Percentiles rank a stretch among this genome's conserved stretches.
phyloP scores from a whole-genome alignment of 1,140 invertebrate species.

The Drosophila pachea region DNA sequence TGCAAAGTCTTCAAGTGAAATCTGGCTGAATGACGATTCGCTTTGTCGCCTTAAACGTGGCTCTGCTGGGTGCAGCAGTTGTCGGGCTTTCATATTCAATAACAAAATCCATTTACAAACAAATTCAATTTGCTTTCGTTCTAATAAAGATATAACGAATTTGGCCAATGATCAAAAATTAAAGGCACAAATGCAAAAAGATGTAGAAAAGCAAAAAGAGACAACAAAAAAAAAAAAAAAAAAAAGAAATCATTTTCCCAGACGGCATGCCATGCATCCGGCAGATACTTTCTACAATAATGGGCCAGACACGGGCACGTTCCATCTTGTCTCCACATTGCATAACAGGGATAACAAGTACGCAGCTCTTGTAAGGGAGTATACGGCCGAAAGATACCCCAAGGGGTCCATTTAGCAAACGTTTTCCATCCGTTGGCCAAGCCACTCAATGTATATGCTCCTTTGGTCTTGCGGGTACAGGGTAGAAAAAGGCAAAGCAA shows the following conservation, averaged over 20 bases:
- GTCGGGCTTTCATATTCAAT: slow-evolving; percentile 3
- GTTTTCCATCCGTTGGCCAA: too few species aligned
- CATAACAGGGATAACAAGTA: slow-evolving; percentile 38
- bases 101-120: slow-evolving; percentile 8
- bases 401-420: background rate
- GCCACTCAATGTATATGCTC: too few species aligned
- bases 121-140: slow-evolving; percentile 70
- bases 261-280: slow-evolving; percentile 38
- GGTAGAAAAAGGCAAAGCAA: background rate
- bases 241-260: background rate
- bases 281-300: slow-evolving; percentile 44
- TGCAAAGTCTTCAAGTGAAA: slow-evolving; percentile 7
- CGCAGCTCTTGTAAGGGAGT: background rate
- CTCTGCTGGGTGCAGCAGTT: slow-evolving; percentile 3
- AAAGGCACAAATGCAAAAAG: slow-evolving; percentile 33
- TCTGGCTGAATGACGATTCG: background rate
- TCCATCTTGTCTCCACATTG: slow-evolving; percentile 39
- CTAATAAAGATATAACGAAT: slow-evolving; percentile 63
- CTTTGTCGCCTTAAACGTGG: background rate
- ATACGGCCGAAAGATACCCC: background rate
- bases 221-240: background rate
- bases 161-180: slow-evolving; percentile 49
- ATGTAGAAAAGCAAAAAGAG: too few species aligned
- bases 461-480: background rate
- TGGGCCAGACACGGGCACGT: slow-evolving; percentile 30